phyloP scores from a whole-genome alignment of 1,140 invertebrate genomes.

The Drosophila virilis region DNA sequence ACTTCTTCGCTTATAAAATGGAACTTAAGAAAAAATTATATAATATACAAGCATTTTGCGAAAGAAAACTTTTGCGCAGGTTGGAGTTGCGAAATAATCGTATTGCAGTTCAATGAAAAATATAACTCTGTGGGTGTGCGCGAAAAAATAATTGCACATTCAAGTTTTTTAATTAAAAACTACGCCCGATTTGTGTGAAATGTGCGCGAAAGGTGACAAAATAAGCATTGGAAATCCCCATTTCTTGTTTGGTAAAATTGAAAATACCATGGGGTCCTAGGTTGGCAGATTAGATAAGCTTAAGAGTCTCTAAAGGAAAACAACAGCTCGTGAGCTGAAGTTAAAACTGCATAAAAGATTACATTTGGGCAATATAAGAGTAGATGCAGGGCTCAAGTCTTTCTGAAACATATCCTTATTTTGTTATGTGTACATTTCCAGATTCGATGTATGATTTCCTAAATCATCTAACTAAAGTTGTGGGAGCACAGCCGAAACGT shows the following conservation, averaged over 20 bases:
- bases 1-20: constrained; percentile 35
- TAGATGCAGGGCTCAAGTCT: too few relatives aligned
- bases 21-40: constrained; percentile 17
- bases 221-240: constrained; percentile 19
- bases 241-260: too few relatives aligned
- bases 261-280: too few relatives aligned
- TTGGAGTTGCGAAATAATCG: constrained; percentile 18
- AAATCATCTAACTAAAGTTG: too few relatives aligned
- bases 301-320: too few relatives aligned
- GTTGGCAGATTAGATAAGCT: too few relatives aligned
- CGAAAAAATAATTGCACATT: constrained; percentile 69
- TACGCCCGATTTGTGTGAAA: constrained; percentile 73
- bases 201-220: constrained; percentile 58
- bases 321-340: too few relatives aligned
- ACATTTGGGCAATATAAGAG: too few relatives aligned
- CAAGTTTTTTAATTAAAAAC: constrained; percentile 82
- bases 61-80: constrained; percentile 6
- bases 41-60: constrained; percentile 6
- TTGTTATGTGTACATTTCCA: too few relatives aligned
- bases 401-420: too few relatives aligned
- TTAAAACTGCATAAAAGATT: too few relatives aligned
- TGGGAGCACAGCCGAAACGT: not conserved
- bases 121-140: constrained; percentile 27
- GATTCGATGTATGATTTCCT: too few relatives aligned
- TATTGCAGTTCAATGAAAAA: constrained; percentile 57